Evolutionary conservation across 2,888 invertebrate species (phyloP), one percentile per base, ranked within the genome.

Genomic region (Pelosia muscerda): DNA sequence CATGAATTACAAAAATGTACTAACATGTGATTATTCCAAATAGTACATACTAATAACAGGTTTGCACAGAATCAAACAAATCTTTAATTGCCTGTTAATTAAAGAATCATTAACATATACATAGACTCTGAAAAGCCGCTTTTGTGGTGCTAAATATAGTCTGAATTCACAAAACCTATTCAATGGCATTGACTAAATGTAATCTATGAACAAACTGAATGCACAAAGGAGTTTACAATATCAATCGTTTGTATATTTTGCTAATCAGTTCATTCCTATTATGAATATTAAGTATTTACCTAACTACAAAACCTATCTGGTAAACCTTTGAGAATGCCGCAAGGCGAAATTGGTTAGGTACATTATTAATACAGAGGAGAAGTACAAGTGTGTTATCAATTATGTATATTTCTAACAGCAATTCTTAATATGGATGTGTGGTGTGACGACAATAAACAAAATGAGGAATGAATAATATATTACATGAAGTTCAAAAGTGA

Each of bases 141-240:
- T 49, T 49, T 49, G 49, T n/a, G 19, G 5, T 11, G 11, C 68
- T 63, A 61, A 77, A 77, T 75, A 68, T 72, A 69, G 57, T 72
- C 42, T 68, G 55, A 57, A 75, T 75, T 66, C 57, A 62, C 23
- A 55, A 66, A 53, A 67, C 64, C 69, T 69, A 69, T 78, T 76
- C 78, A 72, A 67, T 69, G 56, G 55, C 49, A 60, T 61, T 63
- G 42, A 31, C 34, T n/a, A 54, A 71, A 67, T 67, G 28, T 49
- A 58, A 38, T 58, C 66, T 6, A 13, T 0, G 60, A 26, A 58
- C 26, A 26, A 65, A 61, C 64, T 22, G 31, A 28, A 57, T 23
- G 28, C 22, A 13, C n/a, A n/a, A n/a, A n/a, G n/a, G n/a, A n/a
- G n/a, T 8, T 22, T 19, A 42, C 25, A 31, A 23, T 25, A 42